phyloP scores from a whole-genome alignment of 2,797 vertebrate genomes.

The Falco naumanni region DNA sequence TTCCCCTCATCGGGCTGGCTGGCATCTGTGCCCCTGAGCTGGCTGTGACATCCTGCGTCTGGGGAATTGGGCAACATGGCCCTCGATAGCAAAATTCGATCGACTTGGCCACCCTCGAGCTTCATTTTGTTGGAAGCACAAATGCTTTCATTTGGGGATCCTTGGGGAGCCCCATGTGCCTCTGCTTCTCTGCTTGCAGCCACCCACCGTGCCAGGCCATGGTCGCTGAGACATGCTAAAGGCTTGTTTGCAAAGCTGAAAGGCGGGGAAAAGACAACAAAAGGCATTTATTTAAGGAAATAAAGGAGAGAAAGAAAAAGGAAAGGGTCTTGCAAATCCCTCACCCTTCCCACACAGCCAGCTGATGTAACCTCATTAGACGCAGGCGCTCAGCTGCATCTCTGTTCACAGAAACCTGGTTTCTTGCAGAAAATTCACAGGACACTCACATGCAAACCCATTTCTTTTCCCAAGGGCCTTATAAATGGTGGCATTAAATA shows the following conservation, averaged over 20 bases:
- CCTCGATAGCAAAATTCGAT: neutral
- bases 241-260: neutral
- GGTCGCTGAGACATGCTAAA: accelerated
- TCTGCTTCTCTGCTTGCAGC: neutral
- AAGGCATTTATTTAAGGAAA: neutral
- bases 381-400: accelerated
- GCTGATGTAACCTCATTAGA: neutral
- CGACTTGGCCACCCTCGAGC: neutral
- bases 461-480: neutral
- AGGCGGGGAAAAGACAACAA: neutral
- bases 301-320: neutral
- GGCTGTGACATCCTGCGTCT: accelerated
- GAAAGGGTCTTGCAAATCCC: neutral
- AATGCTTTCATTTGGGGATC: neutral
- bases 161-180: neutral
- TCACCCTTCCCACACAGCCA: neutral
- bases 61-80: accelerated
- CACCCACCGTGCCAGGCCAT: accelerated
- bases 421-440: neutral
- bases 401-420: neutral
- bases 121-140: neutral
- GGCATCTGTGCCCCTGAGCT: neutral
- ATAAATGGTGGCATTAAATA: neutral
- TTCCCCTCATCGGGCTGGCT: accelerated
- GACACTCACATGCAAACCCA: neutral